Evolutionary conservation across 2,797 vertebrate species (phyloP).

Genomic region (Halcyon chelicuti): DNA sequence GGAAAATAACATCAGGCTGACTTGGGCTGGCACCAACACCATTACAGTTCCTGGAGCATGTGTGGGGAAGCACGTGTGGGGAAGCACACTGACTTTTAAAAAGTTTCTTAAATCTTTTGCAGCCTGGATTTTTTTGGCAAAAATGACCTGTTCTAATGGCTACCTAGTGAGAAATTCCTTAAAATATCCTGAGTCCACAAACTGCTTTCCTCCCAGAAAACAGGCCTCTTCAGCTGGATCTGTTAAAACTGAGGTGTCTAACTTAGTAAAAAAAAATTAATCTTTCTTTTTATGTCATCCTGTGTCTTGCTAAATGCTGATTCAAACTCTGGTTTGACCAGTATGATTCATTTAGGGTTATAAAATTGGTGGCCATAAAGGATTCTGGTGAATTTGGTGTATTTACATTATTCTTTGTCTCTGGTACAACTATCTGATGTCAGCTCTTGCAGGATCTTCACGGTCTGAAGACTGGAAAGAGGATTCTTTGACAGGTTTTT

Average conservation of each 20-base stretch:
- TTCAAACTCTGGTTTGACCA: background rate
- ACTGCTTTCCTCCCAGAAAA: background rate
- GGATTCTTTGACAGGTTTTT: background rate
- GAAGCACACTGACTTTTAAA: background rate
- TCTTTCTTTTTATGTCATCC: background rate
- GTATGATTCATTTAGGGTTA: background rate
- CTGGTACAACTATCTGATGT: too few species aligned
- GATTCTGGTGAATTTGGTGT: background rate
- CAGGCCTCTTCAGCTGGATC: background rate
- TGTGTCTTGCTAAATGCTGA: background rate
- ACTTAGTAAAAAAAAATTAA: background rate
- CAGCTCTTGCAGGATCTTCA: background rate
- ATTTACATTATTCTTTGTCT: background rate
- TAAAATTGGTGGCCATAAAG: background rate
- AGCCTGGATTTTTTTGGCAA: background rate
- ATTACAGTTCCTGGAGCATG: background rate
- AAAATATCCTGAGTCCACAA: background rate
- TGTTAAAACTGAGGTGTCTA: background rate
- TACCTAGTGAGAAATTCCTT: background rate
- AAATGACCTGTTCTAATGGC: background rate
- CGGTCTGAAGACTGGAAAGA: background rate
- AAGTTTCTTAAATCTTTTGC: background rate
- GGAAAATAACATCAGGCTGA: constrained; percentile 56
- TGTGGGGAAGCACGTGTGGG: background rate
- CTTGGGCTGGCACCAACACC: constrained; percentile 33